Percentiles rank a stretch among this genome's conserved stretches.
Conservation (phyloP, 2,797 vertebrate genomes). For the Sardinella longiceps region DNA sequence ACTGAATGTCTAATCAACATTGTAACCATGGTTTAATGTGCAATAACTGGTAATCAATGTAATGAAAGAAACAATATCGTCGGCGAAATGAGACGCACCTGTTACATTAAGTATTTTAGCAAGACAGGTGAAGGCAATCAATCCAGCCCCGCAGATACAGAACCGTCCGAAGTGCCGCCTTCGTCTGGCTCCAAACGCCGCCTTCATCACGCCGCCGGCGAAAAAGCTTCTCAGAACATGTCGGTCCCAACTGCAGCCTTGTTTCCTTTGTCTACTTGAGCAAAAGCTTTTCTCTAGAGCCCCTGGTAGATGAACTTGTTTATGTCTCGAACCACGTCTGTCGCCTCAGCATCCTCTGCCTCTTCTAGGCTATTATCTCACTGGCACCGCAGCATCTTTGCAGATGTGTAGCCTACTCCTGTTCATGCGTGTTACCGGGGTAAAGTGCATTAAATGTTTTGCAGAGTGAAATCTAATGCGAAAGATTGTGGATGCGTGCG, state of each 20-base stretch:
- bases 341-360: slow-evolving; percentile 41
- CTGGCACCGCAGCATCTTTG: slow-evolving; percentile 48
- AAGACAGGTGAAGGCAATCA: slow-evolving; percentile 69
- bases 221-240: slow-evolving; percentile 69
- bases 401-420: not conserved
- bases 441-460: not conserved
- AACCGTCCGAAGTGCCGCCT: slow-evolving; percentile 69
- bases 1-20: slow-evolving; percentile 12
- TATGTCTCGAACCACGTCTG: slow-evolving; percentile 32
- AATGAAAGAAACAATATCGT: too few species aligned
- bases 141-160: slow-evolving; percentile 67
- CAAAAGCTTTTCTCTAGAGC: not conserved
- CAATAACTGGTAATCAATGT: not conserved
- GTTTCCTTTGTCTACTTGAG: slow-evolving; percentile 31
- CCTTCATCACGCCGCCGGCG: slow-evolving; percentile 68
- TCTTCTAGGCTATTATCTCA: slow-evolving; percentile 34
- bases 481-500: not conserved
- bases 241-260: slow-evolving; percentile 36
- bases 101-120: slow-evolving; percentile 58
- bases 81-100: slow-evolving; percentile 63
- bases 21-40: not conserved
- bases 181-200: slow-evolving; percentile 68
- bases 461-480: not conserved
- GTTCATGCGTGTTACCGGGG: slow-evolving; percentile 1
- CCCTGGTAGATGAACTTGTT: slow-evolving; percentile 11